Base-by-base conservation (phyloP, 2,113 vertebrate genomes). In the Megaceryle maxima region DNA sequence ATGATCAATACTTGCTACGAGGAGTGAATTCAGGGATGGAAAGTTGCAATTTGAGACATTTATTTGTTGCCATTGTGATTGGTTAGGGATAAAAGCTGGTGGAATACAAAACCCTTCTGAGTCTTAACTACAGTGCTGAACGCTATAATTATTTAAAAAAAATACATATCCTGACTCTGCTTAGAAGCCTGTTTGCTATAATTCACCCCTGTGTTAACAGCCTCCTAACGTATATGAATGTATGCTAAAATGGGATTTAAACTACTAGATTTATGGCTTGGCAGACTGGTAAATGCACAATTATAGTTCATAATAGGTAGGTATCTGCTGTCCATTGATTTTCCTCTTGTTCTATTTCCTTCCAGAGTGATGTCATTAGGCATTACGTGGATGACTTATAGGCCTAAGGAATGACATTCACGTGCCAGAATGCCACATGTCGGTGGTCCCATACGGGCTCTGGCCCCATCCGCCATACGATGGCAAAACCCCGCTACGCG, bases 291-390 rank as follows among this genome's bases (percentile, higher is more conserved):
- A 95, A 97, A 95, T 85, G 88, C 91, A 94, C 94, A 95, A 96
- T 97, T 97, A 97, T 94, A 96, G 94, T 80, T 94, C 91, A 94
- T 97, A 96, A 97, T 96, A 97, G 96, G 91, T 97, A 95, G 96
- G 92, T 97, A 96, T 96, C 96, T 96, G 92, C 84, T 97, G 95
- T 96, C 94, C 96, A 94, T 96, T 87, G 96, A 96, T 96, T 97
- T 96, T 96, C 76, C 96, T 94, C 94, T 79, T 94, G 94, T 96
- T 89, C 96, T 95, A 46, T 94, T 97, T 97, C 96, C 95, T 97
- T 94, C 94, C 96, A 93, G 91, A 89, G 91, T 97, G 96, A 97
- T 97, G 96, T 95, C 95, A 97, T 94, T 95, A 95, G 88, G 24
- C 87, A 84, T 95, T 97, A 80, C 39, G 8, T 3, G 22, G 81